A percentile compares a stretch with the other conserved stretches of the same genome.
Conservation (phyloP, 2,888 invertebrate species). For the Morpho achilles region DNA sequence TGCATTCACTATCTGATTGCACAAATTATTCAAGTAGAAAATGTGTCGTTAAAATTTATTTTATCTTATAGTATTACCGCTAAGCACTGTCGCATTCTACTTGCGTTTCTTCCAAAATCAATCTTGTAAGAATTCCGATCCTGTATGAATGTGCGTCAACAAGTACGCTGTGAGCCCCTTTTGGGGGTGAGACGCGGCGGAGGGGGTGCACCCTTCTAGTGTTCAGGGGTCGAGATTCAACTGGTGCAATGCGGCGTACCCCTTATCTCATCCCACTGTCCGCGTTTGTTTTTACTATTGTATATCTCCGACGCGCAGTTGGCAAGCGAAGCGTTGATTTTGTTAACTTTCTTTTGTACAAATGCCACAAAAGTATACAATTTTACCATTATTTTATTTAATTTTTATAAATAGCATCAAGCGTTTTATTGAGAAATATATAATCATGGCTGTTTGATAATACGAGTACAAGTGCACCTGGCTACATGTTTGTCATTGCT, state of each 20-base stretch:
- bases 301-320: slow-evolving; percentile 45
- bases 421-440: too few species aligned
- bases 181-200: slow-evolving; percentile 28
- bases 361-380: slow-evolving; percentile 41
- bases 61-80: neutral
- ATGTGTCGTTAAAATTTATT: neutral
- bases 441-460: too few species aligned
- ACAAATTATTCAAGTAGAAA: neutral
- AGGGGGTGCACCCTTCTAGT: slow-evolving; percentile 30
- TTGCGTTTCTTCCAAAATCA: slow-evolving; percentile 29
- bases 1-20: too few species aligned
- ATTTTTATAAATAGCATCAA: too few species aligned
- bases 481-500: too few species aligned
- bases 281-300: slow-evolving; percentile 55
- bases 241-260: slow-evolving; percentile 76
- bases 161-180: slow-evolving; percentile 46
- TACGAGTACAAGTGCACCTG: too few species aligned
- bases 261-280: slow-evolving; percentile 51
- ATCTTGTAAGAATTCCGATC: slow-evolving; percentile 36
- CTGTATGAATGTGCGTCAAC: slow-evolving; percentile 55
- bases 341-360: slow-evolving; percentile 47
- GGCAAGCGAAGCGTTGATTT: slow-evolving; percentile 52
- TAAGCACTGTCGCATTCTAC: neutral
- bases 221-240: slow-evolving; percentile 67
- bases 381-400: slow-evolving; percentile 35